phyloP scores from a whole-genome alignment of 2,113 vertebrate species.

The Ailurus styani region DNA sequence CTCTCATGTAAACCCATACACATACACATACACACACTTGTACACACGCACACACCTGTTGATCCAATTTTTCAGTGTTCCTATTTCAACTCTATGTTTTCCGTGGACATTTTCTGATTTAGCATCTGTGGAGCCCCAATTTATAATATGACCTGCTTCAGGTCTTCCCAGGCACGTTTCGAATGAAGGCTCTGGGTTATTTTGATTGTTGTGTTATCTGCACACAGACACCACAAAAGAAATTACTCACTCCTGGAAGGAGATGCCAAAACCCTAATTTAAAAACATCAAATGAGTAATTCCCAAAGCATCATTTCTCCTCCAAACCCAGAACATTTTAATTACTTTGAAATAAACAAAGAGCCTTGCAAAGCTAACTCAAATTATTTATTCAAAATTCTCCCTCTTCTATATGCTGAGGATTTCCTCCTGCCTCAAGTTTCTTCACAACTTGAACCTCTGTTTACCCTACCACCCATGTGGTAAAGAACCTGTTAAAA shows the following conservation, averaged over 20 bases:
- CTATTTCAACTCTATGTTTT: not conserved
- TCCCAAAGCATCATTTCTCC: constrained; percentile 33
- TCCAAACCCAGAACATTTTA: constrained; percentile 49
- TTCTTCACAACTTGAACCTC: constrained; percentile 14
- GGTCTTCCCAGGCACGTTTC: constrained; percentile 3
- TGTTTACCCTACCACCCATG: constrained; percentile 30
- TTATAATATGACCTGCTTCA: not conserved
- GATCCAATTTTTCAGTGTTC: not conserved
- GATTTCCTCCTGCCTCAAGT: constrained; percentile 27
- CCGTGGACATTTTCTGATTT: not conserved
- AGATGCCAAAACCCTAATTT: constrained; percentile 43
- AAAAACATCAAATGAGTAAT: constrained; percentile 54
- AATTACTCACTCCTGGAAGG: constrained; percentile 60
- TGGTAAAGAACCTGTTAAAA: constrained; percentile 4
- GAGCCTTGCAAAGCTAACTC: not conserved
- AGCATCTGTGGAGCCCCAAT: not conserved
- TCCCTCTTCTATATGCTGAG: not conserved
- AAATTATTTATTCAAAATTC: constrained; percentile 38
- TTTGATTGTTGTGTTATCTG: constrained; percentile 38
- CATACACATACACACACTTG: not conserved
- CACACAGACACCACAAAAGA: constrained; percentile 32
- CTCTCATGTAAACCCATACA: not conserved
- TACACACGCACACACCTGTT: not conserved
- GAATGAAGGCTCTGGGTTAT: not conserved
- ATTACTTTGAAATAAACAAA: constrained; percentile 58